Base-by-base conservation (phyloP, 2,888 invertebrate species). In the Rosalia funebris region DNA sequence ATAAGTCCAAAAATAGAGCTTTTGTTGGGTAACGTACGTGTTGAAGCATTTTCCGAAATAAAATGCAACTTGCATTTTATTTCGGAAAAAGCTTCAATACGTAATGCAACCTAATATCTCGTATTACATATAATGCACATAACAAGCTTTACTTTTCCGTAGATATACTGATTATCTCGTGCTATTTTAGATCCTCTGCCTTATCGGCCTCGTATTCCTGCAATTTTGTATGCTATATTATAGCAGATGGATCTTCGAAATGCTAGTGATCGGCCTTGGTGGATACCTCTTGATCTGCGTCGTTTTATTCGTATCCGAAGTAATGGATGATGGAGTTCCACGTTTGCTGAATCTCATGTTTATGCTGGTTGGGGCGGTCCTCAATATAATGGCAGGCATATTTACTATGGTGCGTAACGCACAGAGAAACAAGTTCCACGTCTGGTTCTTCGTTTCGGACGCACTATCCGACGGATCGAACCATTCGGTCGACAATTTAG, bases 241-340 rank as follows among this genome's bases (percentile, higher is more conserved):
- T 32, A 47, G 36, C 31, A 37, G 55, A 48, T 54, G 60, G 48
- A 39, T 42, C 16, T 55, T 44, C 34, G 59, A 54, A 37, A 59
- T 54, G 41, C 39, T 59, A 2, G 7, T 59, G 11, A 19, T 59
- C 1, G 20, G 41, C n/a, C 41, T 54, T 1, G 60, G 60, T 11
- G 60, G 55, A n/a, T 60, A 48, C 16, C 41, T 60, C 10, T 37
- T 60, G 7, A 60, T 60, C 25, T 60, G 42, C 14, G 14, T 9
- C 7, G 54, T 41, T 7, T 19, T 60, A 5, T 14, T 54, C 9
- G n/a, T 55, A 11, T 14, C 32, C 2, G 36, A 34, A n/a, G 3
- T 44, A 9, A 25, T 34, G 15, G 50, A 50, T 5, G 50, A 52
- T 7, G 10, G 10, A n/a, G 11, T n/a, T n/a, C 2, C 34, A 2